Conservation (phyloP, 1,140 invertebrate species). For the Heterodera schachtii region DNA sequence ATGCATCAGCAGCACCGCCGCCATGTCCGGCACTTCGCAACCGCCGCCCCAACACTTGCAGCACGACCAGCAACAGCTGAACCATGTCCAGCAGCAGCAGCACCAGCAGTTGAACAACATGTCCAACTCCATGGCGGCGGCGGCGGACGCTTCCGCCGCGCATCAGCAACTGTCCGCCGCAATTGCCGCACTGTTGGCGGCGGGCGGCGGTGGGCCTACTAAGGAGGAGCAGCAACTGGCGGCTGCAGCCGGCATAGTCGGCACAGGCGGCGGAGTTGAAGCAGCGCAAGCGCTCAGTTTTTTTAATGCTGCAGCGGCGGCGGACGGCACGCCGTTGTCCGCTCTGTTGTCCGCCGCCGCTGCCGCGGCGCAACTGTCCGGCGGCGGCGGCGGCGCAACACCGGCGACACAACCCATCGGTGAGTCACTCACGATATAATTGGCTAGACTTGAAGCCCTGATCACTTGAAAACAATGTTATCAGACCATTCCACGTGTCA, state of each 20-base stretch:
- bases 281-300: neutral
- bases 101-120: no score
- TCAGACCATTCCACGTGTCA: neutral
- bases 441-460: no score
- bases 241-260: no score
- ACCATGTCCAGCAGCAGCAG: no score
- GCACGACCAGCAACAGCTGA: neutral
- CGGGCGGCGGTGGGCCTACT: neutral
- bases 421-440: neutral
- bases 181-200: conserved; percentile 4
- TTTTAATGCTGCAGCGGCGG: neutral
- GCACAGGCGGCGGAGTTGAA: neutral
- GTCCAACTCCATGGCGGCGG: neutral
- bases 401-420: neutral
- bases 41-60: neutral
- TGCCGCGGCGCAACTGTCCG: neutral
- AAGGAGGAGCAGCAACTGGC: neutral
- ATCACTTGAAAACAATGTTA: neutral
- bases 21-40: neutral
- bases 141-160: neutral
- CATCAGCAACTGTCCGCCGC: neutral
- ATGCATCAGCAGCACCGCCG: no score
- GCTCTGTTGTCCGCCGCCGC: neutral
- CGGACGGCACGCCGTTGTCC: conserved; percentile 3
- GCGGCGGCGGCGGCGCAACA: no score